Evolutionary conservation across 2,113 vertebrate species (phyloP).

Genomic region (Dascyllus trimaculatus): DNA sequence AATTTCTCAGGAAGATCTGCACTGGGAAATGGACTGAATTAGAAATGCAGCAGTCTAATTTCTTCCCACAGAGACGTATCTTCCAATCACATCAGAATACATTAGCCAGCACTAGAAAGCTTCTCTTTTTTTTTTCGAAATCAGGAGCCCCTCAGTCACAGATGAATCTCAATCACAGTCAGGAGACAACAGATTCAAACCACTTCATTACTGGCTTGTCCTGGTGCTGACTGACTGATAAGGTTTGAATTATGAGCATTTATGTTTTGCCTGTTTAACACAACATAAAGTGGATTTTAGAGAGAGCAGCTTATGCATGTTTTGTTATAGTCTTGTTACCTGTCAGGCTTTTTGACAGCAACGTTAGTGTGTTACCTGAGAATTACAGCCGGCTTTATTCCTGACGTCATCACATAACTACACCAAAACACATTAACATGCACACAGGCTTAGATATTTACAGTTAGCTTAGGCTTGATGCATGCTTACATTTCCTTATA

Average conservation of each 20-base stretch:
- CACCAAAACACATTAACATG: not conserved
- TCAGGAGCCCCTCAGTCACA: not conserved
- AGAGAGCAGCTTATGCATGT: not conserved
- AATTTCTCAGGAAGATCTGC: not conserved
- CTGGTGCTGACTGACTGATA: not conserved
- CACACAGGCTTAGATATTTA: not conserved
- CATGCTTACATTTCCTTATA: too few species aligned
- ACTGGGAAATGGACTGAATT: not conserved
- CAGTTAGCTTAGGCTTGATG: too few species aligned
- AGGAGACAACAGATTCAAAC: not conserved
- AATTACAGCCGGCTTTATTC: not conserved
- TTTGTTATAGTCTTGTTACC: not conserved
- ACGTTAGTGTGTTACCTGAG: not conserved
- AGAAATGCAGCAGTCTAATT: not conserved
- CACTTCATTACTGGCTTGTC: too few species aligned
- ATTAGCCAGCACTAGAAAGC: not conserved
- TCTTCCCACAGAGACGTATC: slow-evolving; percentile 4
- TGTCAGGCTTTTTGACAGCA: not conserved
- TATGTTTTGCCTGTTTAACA: not conserved
- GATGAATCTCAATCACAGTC: not conserved
- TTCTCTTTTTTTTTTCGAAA: not conserved
- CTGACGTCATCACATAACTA: not conserved
- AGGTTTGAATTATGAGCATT: too few species aligned
- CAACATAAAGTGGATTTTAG: not conserved
- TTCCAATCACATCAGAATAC: slow-evolving; percentile 11